A percentile compares a stretch with the other conserved stretches of the same genome.
These are phyloP conservation scores for Sebastes flavidus DNA, from an alignment of 2,797 vertebrate genomes.

Conservation along the genomic window DNA sequence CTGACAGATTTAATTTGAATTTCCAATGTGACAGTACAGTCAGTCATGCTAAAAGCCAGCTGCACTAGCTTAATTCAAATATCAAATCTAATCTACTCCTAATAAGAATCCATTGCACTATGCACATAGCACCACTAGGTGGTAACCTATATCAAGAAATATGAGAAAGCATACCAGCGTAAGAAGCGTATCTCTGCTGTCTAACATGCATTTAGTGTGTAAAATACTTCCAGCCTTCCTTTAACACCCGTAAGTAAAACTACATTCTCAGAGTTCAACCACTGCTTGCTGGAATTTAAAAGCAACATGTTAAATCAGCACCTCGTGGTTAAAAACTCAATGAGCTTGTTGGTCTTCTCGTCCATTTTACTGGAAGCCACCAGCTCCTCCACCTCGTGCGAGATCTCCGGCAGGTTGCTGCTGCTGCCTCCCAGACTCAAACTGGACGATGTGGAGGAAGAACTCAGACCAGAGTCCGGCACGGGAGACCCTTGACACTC, in stretches of 20 bases:
- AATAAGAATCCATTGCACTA: conserved; percentile 12
- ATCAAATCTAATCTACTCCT: background rate
- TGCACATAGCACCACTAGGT: conserved; percentile 62
- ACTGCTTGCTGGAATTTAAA: background rate
- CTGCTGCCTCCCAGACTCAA: conserved; percentile 90
- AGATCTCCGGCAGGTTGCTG: conserved; percentile 93
- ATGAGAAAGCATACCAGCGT: background rate
- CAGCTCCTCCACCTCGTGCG: conserved; percentile 90
- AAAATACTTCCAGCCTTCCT: background rate
- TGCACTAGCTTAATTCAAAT: background rate
- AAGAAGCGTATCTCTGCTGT: background rate
- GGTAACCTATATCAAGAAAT: conserved; percentile 46
- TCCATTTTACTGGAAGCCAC: conserved; percentile 85
- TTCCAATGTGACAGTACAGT: background rate
- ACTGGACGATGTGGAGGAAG: conserved; percentile 96
- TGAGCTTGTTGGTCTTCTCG: conserved; percentile 95
- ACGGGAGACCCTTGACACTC: conserved; percentile 93
- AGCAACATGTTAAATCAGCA: conserved; percentile 9
- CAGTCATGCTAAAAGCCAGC: background rate
- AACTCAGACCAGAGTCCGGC: conserved; percentile 95
- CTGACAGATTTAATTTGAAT: background rate
- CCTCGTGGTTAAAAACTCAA: conserved; percentile 97
- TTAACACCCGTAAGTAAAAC: background rate
- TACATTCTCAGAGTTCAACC: background rate
- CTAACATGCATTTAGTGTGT: background rate